Conservation (phyloP, 2,888 invertebrate genomes). For the Trichogramma evanescens region DNA sequence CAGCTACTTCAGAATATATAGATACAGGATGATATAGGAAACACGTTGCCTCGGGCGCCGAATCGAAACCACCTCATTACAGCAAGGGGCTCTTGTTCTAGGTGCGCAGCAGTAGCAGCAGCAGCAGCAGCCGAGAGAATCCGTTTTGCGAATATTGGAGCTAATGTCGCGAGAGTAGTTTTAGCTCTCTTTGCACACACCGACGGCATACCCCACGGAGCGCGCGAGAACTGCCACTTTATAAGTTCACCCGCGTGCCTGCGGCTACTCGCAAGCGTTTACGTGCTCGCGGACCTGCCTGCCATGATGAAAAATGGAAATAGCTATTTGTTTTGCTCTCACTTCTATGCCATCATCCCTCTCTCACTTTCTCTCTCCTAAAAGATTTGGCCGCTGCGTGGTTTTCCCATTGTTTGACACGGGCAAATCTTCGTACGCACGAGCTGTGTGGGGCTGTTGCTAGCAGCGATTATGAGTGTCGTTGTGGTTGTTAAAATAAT, state of each 20-base stretch:
- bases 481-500: slow-evolving; percentile 1
- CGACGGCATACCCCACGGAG: no score
- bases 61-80: slow-evolving; percentile 49
- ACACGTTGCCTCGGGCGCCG: slow-evolving; percentile 41
- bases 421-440: no score
- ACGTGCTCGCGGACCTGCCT: slow-evolving; percentile 19
- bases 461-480: slow-evolving; percentile 12
- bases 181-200: slow-evolving; percentile 26
- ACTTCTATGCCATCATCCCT: not conserved
- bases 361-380: not conserved
- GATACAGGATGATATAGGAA: not conserved
- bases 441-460: slow-evolving; percentile 7
- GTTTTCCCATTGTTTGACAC: no score
- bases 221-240: no score
- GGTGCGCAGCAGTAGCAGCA: slow-evolving; percentile 10
- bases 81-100: slow-evolving; percentile 6
- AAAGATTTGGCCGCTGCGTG: not conserved
- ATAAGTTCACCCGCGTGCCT: slow-evolving; percentile 21
- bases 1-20: not conserved
- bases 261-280: not conserved
- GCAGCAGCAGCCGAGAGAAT: slow-evolving; percentile 38
- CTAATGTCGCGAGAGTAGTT: slow-evolving; percentile 46
- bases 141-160: slow-evolving; percentile 48
- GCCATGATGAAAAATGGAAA: slow-evolving; percentile 45
- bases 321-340: slow-evolving; percentile 33